Percentiles rank a stretch among this genome's conserved stretches.
Evolutionary conservation across 2,113 vertebrate genomes (phyloP).

Genomic region (Cheirogaleus medius): DNA sequence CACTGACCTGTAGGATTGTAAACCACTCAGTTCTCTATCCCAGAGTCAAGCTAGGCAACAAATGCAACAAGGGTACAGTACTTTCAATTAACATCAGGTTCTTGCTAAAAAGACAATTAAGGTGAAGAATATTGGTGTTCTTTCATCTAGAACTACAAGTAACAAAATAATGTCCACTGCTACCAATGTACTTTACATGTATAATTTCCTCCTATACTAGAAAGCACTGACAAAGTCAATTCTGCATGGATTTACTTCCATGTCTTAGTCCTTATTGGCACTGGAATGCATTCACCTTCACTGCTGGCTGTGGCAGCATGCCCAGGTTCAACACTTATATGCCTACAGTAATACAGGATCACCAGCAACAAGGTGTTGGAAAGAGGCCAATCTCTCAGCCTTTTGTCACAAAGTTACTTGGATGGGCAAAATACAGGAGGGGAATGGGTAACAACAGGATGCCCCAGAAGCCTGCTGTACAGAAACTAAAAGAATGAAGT

Average conservation of each 20-base stretch:
- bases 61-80: not conserved
- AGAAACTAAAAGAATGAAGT: conserved; percentile 62
- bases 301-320: conserved; percentile 68
- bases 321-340: conserved; percentile 69
- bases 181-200: conserved; percentile 40
- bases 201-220: conserved; percentile 64
- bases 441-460: conserved; percentile 54
- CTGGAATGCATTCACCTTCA: conserved; percentile 64
- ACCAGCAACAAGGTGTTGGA: conserved; percentile 69
- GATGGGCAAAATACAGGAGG: conserved; percentile 23
- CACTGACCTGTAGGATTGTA: not conserved
- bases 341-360: conserved; percentile 70
- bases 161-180: not conserved
- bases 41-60: not conserved
- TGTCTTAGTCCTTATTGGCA: conserved; percentile 60
- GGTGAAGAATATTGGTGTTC: conserved; percentile 30
- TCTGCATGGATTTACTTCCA: conserved; percentile 60
- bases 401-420: conserved; percentile 54
- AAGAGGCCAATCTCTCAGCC: conserved; percentile 55
- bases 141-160: conserved; percentile 53
- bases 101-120: conserved; percentile 54
- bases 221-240: conserved; percentile 69
- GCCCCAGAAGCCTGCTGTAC: conserved; percentile 41
- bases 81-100: conserved; percentile 25
- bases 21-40: not conserved